Conservation (phyloP, 2,113 vertebrate genomes). For the Tympanuchus pallidicinctus region DNA sequence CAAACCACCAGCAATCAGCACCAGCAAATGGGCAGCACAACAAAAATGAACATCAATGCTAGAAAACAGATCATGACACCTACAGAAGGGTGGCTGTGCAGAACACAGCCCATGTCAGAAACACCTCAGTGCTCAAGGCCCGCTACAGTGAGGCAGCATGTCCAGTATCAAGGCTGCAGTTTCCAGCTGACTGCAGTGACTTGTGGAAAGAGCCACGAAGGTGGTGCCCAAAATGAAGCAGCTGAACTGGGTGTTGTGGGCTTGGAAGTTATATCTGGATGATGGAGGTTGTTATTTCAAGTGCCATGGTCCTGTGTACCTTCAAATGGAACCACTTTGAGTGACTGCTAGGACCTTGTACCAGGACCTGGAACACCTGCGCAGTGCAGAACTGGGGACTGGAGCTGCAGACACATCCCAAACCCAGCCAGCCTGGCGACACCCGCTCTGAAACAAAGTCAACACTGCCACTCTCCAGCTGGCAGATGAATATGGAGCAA, state of each 20-base stretch:
- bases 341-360: not conserved
- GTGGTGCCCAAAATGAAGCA: not conserved
- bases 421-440: not conserved
- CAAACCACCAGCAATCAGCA: not conserved
- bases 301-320: not conserved
- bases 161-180: not conserved
- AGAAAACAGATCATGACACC: not conserved
- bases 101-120: not conserved
- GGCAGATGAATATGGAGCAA: not conserved
- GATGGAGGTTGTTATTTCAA: not conserved
- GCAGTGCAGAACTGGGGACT: not conserved
- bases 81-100: not conserved
- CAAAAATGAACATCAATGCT: not conserved
- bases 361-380: not conserved
- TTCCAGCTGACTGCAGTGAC: not conserved
- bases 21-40: not conserved
- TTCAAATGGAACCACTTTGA: not conserved
- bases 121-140: not conserved
- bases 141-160: not conserved
- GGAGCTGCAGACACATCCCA: not conserved
- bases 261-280: not conserved
- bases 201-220: not conserved
- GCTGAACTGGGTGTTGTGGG: not conserved
- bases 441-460: not conserved
- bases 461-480: not conserved